Base-by-base conservation (phyloP, 2,797 vertebrate genomes). In the Monodelphis domestica region DNA sequence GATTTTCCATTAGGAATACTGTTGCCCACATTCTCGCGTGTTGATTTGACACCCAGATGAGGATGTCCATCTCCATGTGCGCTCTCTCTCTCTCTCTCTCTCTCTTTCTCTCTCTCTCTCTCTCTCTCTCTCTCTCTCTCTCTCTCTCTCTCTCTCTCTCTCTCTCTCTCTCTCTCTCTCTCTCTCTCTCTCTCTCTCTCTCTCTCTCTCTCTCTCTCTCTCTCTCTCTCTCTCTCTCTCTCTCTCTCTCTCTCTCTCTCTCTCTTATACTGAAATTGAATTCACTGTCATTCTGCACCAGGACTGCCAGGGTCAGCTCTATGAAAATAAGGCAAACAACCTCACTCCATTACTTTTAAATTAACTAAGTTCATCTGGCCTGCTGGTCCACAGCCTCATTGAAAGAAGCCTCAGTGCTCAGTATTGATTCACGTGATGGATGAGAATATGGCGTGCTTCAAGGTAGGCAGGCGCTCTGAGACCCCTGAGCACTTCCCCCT, bases 301-400 rank as follows among this genome's bases (percentile, higher is more conserved):
- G 95, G 70, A n/a, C 96, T 91, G 94, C 89, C 95, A 95, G 93
- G 96, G 95, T 96, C 91, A 92, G 94, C 97, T 98, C 94, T 55
- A 97, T 98, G 97, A 97, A 98, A 96, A 95, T 96, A 97, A 97
- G 97, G 98, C 95, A 96, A 98, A 95, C 97, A 97, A 97, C 98
- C 97, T 97, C 96, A 97, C 96, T 98, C 97, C 98, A 97, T 98
- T 98, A 98, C 97, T 98, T 98, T 98, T 98, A 97, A 98, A 98
- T 98, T 98, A 98, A 97, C 98, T 98, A 96, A 95, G 96, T 96
- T 92, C 87, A 10, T 95, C 95, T 96, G 97, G 97, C 98, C 94
- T 97, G 97, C 96, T 97, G 92, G 17, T 97, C 96, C 89, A 89
- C 87, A 97, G 96, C 97, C 97, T 96, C 97, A 97, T 98, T 97